Evolutionary conservation across 2,113 vertebrate species (phyloP), one percentile per base, ranked within the genome.

Genomic region (Mastomys natalensis): DNA sequence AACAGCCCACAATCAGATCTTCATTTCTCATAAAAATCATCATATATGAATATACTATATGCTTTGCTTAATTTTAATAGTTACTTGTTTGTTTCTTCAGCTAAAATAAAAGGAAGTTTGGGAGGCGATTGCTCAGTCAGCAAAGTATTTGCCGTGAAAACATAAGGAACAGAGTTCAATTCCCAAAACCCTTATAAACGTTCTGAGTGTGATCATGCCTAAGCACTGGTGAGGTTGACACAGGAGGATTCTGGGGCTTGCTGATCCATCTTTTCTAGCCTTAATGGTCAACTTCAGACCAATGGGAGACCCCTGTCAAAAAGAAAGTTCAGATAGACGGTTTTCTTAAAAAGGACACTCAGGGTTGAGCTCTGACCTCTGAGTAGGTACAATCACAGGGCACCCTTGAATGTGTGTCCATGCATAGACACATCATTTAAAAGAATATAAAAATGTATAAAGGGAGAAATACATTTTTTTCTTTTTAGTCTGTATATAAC

Each of bases 21-120:
- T 43, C 72, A 87, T 88, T 95, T 82, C 40, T 37, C 62, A 89
- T 58, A 29, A 73, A 31, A 89, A 40, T 58, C 55, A 91, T 82
- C 34, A 48, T 9, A 94, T 9, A 72, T 58, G 73, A 76, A 73
- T 66, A 45, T 55, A 37, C 24, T 31, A 55, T 43, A 74, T 73
- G 51, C 5, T 73, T 89, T 51, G 84, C 31, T 87, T 64, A 77
- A 78, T 73, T 88, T 76, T 72, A 29, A 62, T 58, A 73, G 34
- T 78, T 90, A 40, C 53, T 51, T 84, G 64, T 86, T 89, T 88
- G 7, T 31, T 43, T 76, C 34, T 2, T 73, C 31, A 12, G 78
- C 43, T 74, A 86, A 10, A 86, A 60, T 80, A 31, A 55, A 88
- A 85, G 29, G 2, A 60, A 15, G 53, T 60, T 8, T 40, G 80